These are phyloP conservation scores for Drosophila kambysellisi DNA, from an alignment of 2,888 invertebrate species.

Conservation along the genomic window DNA sequence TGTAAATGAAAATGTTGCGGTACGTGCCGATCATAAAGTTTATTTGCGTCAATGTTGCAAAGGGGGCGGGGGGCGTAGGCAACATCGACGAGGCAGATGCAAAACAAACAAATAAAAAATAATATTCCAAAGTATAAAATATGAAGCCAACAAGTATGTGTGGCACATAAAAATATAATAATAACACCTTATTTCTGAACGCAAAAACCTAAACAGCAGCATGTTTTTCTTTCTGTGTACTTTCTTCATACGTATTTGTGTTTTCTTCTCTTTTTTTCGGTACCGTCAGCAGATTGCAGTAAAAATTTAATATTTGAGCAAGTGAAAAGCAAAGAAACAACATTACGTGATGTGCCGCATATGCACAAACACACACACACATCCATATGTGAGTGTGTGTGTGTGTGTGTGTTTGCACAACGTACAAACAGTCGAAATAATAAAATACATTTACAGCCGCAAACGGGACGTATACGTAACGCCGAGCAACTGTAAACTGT, in stretches of 20 bases:
- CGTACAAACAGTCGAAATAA: slow-evolving; percentile 53
- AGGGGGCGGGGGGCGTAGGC: slow-evolving; percentile 10
- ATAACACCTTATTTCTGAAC: slow-evolving; percentile 62
- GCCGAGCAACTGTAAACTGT: slow-evolving; percentile 33
- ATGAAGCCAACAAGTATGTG: slow-evolving; percentile 62
- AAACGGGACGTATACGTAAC: slow-evolving; percentile 64
- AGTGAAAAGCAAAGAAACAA: slow-evolving; percentile 72
- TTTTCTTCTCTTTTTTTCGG: slow-evolving; percentile 14
- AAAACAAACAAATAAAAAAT: slow-evolving; percentile 74
- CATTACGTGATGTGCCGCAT: slow-evolving; percentile 68
- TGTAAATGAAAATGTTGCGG: slow-evolving; percentile 40
- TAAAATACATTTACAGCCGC: slow-evolving; percentile 54
- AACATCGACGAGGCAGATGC: not conserved
- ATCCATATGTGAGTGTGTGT: slow-evolving; percentile 5
- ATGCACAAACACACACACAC: slow-evolving; percentile 21
- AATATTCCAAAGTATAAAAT: slow-evolving; percentile 74
- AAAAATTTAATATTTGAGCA: slow-evolving; percentile 74
- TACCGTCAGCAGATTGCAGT: slow-evolving; percentile 53
- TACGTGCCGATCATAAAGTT: slow-evolving; percentile 79
- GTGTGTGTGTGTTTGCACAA: slow-evolving; percentile 19
- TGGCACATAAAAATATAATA: slow-evolving; percentile 70
- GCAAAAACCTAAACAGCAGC: slow-evolving; percentile 39
- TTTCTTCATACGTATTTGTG: slow-evolving; percentile 3
- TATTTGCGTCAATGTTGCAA: slow-evolving; percentile 61
- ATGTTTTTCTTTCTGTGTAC: slow-evolving; percentile 32